Base-by-base conservation (phyloP, 2,113 vertebrate species). In the Salminus brasiliensis region DNA sequence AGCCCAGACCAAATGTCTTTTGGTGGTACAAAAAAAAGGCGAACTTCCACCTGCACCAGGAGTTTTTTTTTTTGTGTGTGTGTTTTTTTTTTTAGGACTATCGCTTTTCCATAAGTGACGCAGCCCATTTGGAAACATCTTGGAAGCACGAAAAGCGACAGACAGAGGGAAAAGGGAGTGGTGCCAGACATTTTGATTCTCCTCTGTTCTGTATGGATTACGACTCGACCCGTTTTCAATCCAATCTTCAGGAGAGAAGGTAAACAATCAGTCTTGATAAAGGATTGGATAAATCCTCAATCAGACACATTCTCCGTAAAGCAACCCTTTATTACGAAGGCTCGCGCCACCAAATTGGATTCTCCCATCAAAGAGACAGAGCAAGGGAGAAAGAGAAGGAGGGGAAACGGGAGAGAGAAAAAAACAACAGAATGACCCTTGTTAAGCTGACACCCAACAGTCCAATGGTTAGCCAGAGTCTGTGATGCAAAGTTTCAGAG, bases 211-310 rank as follows among this genome's bases (percentile, higher is more conserved):
- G 84, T 88, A 88, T 87, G 86, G 86, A 88, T 89, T 85, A 82
- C 85, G 67, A 69, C 32, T 47, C 76, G 72, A 84, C 76, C 80
- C 45, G 57, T 87, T 90, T 90, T 88, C 88, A 89, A 88, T 91
- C 88, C 89, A 89, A 91, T 92, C 89, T 88, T 81, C 86, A 67
- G 76, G 55, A 72, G 79, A 84, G 84, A 93, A 90, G 88, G 90
- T 90, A 92, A 93, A 93, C 91, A 93, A 93, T 93, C 91, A 89
- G 85, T 88, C 90, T 84, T 88, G 86, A 92, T 93, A 89, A 91
- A 92, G 87, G 87, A 90, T 83, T 80, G 90, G 89, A 90, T 91
- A 91, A 92, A 93, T 92, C 89, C 91, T 91, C 89, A 88, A 91
- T 93, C 90, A 91, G 88, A 89, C 85, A 87, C 87, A 87, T 90